A percentile compares a stretch with the other conserved stretches of the same genome.
phyloP scores from a whole-genome alignment of 2,888 invertebrate species.

The Stenodema calcarata region DNA sequence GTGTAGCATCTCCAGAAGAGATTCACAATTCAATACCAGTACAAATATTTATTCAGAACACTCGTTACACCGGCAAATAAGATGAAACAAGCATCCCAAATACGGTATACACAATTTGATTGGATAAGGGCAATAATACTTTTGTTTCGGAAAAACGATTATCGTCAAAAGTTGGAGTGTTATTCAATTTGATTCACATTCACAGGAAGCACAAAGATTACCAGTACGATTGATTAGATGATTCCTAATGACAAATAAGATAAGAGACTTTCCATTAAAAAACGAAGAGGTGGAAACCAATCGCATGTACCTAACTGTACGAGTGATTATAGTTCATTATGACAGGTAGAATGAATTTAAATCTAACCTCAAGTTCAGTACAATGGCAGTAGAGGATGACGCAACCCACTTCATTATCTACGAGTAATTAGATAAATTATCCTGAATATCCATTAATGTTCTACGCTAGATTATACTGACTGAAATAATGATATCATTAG shows the following conservation, averaged over 20 bases:
- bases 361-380: too few species aligned
- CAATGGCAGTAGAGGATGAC: too few species aligned
- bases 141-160: neutral
- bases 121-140: neutral
- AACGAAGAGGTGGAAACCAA: too few species aligned
- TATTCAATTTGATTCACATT: neutral
- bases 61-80: neutral
- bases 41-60: neutral
- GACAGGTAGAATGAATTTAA: too few species aligned
- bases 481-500: neutral
- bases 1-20: neutral
- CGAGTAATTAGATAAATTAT: neutral
- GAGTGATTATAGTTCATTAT: too few species aligned
- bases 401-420: neutral
- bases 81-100: neutral
- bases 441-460: neutral
- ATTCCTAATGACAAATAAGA: too few species aligned
- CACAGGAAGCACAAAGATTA: neutral
- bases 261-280: too few species aligned
- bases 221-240: too few species aligned
- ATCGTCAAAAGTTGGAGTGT: neutral
- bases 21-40: too few species aligned
- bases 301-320: too few species aligned
- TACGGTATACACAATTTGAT: neutral
- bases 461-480: neutral